Percentiles rank a stretch among this genome's conserved stretches.
These are phyloP conservation scores for Pungitius pungitius DNA, from an alignment of 2,113 vertebrate species.

Conservation along the genomic window DNA sequence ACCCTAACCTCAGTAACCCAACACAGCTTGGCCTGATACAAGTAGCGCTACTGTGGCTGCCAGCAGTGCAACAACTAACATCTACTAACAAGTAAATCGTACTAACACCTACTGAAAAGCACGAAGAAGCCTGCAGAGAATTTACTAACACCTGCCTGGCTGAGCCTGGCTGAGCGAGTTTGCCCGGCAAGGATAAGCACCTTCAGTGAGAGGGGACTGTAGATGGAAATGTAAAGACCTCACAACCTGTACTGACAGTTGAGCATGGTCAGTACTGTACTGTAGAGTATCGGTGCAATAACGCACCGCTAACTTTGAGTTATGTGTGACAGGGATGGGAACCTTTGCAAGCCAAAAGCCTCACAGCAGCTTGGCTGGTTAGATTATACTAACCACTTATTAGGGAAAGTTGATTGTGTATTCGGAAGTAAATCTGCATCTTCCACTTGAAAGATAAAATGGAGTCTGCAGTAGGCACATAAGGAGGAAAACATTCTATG, in stretches of 20 bases:
- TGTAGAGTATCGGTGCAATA: constrained; percentile 48
- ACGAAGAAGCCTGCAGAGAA: constrained; percentile 65
- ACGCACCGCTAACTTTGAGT: constrained; percentile 38
- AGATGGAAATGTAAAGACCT: constrained; percentile 37
- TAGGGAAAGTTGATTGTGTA: constrained; percentile 26
- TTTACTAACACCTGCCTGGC: constrained; percentile 69
- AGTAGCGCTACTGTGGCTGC: constrained; percentile 61
- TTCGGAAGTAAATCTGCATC: constrained; percentile 30
- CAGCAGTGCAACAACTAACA: constrained; percentile 67
- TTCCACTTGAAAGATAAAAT: constrained; percentile 20
- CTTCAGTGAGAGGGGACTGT: constrained; percentile 44
- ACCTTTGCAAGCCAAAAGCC: constrained; percentile 48
- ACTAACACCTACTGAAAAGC: constrained; percentile 66
- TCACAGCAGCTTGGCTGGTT: constrained; percentile 29
- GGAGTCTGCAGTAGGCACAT: constrained; percentile 5
- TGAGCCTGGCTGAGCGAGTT: constrained; percentile 58
- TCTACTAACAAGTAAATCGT: constrained; percentile 68
- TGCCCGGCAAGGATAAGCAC: constrained; percentile 46
- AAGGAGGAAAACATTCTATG: constrained; percentile 21
- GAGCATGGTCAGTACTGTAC: constrained; percentile 49
- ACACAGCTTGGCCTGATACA: constrained; percentile 67
- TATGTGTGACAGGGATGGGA: constrained; percentile 46
- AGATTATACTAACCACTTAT: constrained; percentile 35
- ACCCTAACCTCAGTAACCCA: constrained; percentile 65
- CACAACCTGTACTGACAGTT: constrained; percentile 43